phyloP scores from a whole-genome alignment of 2,797 vertebrate species.

The Hyperoplus lanceolatus region DNA sequence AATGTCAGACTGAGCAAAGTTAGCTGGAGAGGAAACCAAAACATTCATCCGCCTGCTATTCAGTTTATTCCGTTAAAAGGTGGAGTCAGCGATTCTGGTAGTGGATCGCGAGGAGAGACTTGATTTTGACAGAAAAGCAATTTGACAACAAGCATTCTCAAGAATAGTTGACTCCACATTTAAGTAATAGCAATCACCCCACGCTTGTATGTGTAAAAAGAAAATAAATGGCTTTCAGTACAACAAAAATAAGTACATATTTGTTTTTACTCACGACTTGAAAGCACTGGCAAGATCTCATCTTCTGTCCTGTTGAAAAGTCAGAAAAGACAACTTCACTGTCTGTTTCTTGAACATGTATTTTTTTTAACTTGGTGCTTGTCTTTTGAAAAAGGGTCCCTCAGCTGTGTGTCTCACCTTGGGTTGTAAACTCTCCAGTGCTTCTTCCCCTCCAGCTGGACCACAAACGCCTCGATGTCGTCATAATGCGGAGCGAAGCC shows the following conservation, averaged over 20 bases:
- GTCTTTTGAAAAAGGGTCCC: neutral
- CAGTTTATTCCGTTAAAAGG: neutral
- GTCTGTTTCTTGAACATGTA: neutral
- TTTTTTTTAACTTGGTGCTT: too few relatives aligned
- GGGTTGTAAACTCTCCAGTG: slow-evolving; percentile 95
- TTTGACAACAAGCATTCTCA: neutral
- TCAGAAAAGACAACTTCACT: slow-evolving; percentile 1
- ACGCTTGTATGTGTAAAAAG: too few relatives aligned
- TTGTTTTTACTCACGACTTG: slow-evolving; percentile 84
- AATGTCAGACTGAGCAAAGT: slow-evolving; percentile 89
- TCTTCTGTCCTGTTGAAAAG: slow-evolving; percentile 77
- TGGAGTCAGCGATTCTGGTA: too few relatives aligned
- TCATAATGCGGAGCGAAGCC: slow-evolving; percentile 99
- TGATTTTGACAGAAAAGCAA: too few relatives aligned
- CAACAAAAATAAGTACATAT: neutral
- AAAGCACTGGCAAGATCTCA: slow-evolving; percentile 83
- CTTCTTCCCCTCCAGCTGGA: slow-evolving; percentile 97
- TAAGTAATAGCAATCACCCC: too few relatives aligned
- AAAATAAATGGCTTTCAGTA: neutral
- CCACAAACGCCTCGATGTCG: slow-evolving; percentile 96
- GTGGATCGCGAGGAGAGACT: too few relatives aligned
- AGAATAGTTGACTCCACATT: neutral
- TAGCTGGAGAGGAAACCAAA: slow-evolving; percentile 76
- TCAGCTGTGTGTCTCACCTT: slow-evolving; percentile 68
- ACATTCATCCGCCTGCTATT: neutral